Percentiles rank a stretch among this genome's conserved stretches.
These are phyloP conservation scores for Apamea monoglypha DNA, from an alignment of 2,888 invertebrate species.

Conservation along the genomic window DNA sequence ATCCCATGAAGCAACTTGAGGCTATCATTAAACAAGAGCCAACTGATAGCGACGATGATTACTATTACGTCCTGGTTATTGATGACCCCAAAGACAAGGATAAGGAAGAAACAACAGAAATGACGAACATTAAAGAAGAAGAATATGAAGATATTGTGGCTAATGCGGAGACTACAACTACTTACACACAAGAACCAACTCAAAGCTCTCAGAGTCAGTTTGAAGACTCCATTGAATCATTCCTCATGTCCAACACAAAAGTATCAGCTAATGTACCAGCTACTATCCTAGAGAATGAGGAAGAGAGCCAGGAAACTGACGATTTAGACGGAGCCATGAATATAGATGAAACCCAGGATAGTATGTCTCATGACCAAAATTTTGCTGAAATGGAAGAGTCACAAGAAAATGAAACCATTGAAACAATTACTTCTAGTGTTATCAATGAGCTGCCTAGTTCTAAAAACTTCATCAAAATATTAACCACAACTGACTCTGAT, in stretches of 20 bases:
- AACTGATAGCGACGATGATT: conserved; percentile 86
- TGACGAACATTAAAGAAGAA: conserved; percentile 61
- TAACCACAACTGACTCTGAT: conserved; percentile 78
- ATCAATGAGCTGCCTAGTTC: conserved; percentile 65
- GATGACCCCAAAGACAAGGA: conserved; percentile 79
- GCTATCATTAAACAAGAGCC: conserved; percentile 85
- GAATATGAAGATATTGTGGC: conserved; percentile 48
- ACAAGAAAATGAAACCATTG: conserved; percentile 58
- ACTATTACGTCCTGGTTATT: conserved; percentile 87
- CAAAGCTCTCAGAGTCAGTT: conserved; percentile 69
- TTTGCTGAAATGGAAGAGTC: conserved; percentile 65
- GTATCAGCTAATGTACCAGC: conserved; percentile 85
- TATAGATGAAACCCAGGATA: conserved; percentile 74
- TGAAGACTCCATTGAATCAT: conserved; percentile 82
- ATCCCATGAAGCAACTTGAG: conserved; percentile 84
- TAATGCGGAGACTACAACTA: conserved; percentile 32
- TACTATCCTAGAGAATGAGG: conserved; percentile 86
- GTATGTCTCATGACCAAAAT: conserved; percentile 70
- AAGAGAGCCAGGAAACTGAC: conserved; percentile 80
- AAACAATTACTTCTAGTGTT: conserved; percentile 63
- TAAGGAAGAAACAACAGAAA: conserved; percentile 24
- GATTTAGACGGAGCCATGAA: conserved; percentile 73
- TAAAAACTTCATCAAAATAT: conserved; percentile 83
- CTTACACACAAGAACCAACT: conserved; percentile 36
- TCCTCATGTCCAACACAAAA: conserved; percentile 80